Percentiles rank a stretch among this genome's conserved stretches.
These are phyloP conservation scores for Lepidotrigona ventralis DNA, from an alignment of 1,140 invertebrate species.

Conservation along the genomic window DNA sequence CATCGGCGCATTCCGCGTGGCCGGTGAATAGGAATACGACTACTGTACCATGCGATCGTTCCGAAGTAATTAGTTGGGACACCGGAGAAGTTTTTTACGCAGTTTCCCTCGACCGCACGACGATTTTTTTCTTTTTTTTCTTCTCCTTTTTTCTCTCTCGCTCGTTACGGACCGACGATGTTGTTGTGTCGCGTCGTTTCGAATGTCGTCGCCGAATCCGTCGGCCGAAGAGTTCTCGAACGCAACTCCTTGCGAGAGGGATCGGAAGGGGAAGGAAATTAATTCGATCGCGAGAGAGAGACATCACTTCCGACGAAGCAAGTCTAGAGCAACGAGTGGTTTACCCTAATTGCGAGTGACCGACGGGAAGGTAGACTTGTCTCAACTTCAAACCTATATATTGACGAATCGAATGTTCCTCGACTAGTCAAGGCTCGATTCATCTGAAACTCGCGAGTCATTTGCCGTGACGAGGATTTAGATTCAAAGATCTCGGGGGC, in stretches of 20 bases:
- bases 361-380: conserved; percentile 14
- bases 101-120: conserved; percentile 22
- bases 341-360: conserved; percentile 36
- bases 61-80: conserved; percentile 45
- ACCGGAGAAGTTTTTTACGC: conserved; percentile 25
- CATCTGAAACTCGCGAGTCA: neutral
- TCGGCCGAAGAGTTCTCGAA: neutral
- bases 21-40: conserved; percentile 67
- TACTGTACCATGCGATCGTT: conserved; percentile 30
- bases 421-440: neutral
- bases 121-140: neutral
- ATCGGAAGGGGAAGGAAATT: neutral
- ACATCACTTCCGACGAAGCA: neutral
- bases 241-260: too few relatives aligned
- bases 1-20: conserved; percentile 70
- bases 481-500: neutral
- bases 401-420: conserved; percentile 11
- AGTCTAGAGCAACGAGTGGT: conserved; percentile 1
- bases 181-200: neutral
- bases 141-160: neutral
- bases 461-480: neutral
- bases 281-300: neutral
- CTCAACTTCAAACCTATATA: conserved; percentile 9
- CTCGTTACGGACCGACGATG: neutral
- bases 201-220: neutral